These are phyloP conservation scores for Arge pagana DNA, from an alignment of 2,888 invertebrate genomes.

Conservation along the genomic window DNA sequence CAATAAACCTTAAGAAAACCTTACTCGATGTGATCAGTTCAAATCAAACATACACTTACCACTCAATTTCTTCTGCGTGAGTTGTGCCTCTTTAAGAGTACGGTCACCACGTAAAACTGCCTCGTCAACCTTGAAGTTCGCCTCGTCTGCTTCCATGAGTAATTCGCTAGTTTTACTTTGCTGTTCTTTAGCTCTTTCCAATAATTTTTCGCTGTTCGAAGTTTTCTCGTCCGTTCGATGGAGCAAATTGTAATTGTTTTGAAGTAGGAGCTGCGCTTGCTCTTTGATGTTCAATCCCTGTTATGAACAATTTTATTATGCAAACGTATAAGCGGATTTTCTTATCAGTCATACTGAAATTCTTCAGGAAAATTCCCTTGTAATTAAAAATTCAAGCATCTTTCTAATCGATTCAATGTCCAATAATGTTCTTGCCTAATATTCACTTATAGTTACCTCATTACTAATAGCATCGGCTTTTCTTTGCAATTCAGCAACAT, in stretches of 20 bases:
- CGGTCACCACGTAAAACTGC: conserved; percentile 86
- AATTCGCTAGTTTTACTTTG: conserved; percentile 82
- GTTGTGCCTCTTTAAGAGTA: conserved; percentile 78
- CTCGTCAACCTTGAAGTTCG: conserved; percentile 75
- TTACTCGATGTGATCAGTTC: background rate
- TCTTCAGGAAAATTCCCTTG: no score
- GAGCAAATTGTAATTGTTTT: conserved; percentile 64
- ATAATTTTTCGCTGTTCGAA: conserved; percentile 68
- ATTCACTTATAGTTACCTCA: no score
- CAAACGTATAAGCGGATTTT: no score
- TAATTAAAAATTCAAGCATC: no score
- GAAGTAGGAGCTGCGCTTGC: conserved; percentile 66
- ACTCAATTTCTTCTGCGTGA: conserved; percentile 76
- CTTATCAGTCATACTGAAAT: no score
- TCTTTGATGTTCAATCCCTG: conserved; percentile 60
- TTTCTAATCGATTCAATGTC: background rate
- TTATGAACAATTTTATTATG: no score
- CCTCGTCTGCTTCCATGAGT: conserved; percentile 76
- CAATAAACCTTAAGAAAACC: background rate
- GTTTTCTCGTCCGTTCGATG: conserved; percentile 70
- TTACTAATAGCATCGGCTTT: conserved; percentile 72
- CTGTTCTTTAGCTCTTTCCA: conserved; percentile 69
- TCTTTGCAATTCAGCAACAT: conserved; percentile 70
- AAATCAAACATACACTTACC: conserved; percentile 55
- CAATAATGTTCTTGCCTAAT: conserved; percentile 18